A percentile compares a stretch with the other conserved stretches of the same genome.
phyloP scores from a whole-genome alignment of 2,113 vertebrate species.

The Leucoraja erinaceus region DNA sequence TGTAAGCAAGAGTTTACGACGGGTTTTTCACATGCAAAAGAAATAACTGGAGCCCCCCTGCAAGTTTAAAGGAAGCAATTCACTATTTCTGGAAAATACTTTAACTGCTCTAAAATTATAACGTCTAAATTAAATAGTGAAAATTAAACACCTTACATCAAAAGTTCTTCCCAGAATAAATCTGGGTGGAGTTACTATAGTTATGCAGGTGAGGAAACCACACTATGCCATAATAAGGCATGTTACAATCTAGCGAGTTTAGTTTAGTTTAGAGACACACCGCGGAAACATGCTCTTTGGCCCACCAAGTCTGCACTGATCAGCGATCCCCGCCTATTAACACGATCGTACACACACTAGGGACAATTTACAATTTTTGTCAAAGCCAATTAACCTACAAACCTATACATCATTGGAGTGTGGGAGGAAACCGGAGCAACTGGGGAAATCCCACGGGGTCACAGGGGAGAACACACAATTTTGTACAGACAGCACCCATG shows the following conservation, averaged over 20 bases:
- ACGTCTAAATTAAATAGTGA: not conserved
- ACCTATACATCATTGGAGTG: too few relatives aligned
- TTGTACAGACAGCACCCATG: too few relatives aligned
- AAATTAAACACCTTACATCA: conserved; percentile 6
- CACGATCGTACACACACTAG: too few relatives aligned
- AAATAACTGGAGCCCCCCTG: not conserved
- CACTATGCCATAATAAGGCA: not conserved
- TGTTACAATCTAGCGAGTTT: not conserved
- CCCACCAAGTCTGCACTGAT: too few relatives aligned
- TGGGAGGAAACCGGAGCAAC: too few relatives aligned
- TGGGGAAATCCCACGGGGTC: too few relatives aligned
- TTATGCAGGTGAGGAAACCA: not conserved
- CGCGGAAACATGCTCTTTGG: too few relatives aligned
- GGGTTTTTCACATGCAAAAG: not conserved
- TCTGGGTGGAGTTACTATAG: not conserved
- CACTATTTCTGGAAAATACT: not conserved
- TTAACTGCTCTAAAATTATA: not conserved
- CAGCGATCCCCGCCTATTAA: too few relatives aligned
- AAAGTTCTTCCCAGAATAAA: not conserved
- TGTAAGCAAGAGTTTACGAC: not conserved
- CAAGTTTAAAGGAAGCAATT: not conserved
- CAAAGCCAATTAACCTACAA: too few relatives aligned
- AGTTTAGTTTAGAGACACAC: too few relatives aligned
- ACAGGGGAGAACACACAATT: too few relatives aligned
- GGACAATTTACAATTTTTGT: too few relatives aligned